These are phyloP conservation scores for Megamerina dolium DNA, from an alignment of 2,888 invertebrate genomes.

Conservation along the genomic window DNA sequence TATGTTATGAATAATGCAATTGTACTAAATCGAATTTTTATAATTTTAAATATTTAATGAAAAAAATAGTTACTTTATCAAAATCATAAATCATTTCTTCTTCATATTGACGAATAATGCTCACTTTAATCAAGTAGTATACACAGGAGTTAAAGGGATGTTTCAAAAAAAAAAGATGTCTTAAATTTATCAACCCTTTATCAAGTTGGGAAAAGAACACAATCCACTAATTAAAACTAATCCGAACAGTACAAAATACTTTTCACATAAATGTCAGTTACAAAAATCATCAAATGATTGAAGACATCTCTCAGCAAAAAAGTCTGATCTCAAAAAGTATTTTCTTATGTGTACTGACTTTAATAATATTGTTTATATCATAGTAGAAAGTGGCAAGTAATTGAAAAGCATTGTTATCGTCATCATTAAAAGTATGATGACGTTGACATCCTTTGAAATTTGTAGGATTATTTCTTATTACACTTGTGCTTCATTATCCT, in stretches of 20 bases:
- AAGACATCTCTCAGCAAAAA: conserved; percentile 10
- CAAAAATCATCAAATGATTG: conserved; percentile 16
- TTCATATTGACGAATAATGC: too few relatives aligned
- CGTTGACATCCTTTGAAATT: not conserved
- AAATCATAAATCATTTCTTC: too few relatives aligned
- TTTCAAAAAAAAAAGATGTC: too few relatives aligned
- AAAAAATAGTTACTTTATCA: too few relatives aligned
- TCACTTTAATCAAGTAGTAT: too few relatives aligned
- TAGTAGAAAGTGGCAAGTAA: not conserved
- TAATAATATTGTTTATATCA: not conserved
- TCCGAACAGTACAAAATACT: conserved; percentile 19
- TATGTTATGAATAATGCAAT: too few relatives aligned
- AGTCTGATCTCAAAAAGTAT: not conserved
- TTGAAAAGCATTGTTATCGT: not conserved
- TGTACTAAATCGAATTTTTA: too few relatives aligned
- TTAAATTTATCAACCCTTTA: not conserved
- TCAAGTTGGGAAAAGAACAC: not conserved
- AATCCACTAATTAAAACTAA: conserved; percentile 35
- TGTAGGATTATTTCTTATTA: not conserved
- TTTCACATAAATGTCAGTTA: conserved; percentile 25
- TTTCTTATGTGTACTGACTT: not conserved
- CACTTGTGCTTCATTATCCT: not conserved
- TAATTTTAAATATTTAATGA: too few relatives aligned
- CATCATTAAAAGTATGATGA: not conserved
- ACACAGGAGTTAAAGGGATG: too few relatives aligned